Conservation (phyloP, 2,888 invertebrate species). For the Carpatolechia fugitivella region DNA sequence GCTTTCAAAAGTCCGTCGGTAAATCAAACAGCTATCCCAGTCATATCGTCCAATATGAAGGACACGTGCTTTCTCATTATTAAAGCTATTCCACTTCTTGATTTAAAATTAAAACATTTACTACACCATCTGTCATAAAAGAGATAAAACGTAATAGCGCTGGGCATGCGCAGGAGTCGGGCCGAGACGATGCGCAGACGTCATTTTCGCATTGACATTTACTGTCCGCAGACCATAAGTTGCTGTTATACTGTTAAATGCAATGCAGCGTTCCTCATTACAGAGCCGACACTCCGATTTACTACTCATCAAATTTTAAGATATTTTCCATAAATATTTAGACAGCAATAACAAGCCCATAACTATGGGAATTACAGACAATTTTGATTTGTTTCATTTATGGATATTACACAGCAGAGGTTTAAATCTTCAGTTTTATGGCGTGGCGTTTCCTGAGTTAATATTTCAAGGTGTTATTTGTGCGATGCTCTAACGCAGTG, state of each 20-base stretch:
- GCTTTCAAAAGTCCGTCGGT: constrained; percentile 70
- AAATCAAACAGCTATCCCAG: constrained; percentile 69
- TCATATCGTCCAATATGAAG: constrained; percentile 55
- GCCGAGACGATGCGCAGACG: constrained; percentile 40
- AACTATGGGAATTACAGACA: constrained; percentile 10
- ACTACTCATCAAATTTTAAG: constrained; percentile 60
- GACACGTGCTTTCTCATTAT: constrained; percentile 75
- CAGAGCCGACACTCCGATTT: constrained; percentile 47
- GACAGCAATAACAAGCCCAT: constrained; percentile 13
- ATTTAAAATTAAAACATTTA: constrained; percentile 76
- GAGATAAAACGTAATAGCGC: constrained; percentile 50
- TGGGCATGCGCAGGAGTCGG: constrained; percentile 57
- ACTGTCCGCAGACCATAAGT: constrained; percentile 60
- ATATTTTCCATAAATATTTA: constrained; percentile 34
- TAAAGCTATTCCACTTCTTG: constrained; percentile 51
- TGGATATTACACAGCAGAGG: not conserved
- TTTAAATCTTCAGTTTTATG: constrained; percentile 2
- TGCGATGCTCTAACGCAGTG: constrained; percentile 32
- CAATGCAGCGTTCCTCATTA: constrained; percentile 61
- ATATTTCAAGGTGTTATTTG: not conserved
- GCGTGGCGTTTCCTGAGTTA: not conserved
- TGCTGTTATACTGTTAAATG: constrained; percentile 49
- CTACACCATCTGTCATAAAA: constrained; percentile 72
- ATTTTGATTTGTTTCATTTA: constrained; percentile 12
- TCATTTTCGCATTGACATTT: constrained; percentile 66